Conservation (phyloP, 2,113 vertebrate genomes). For the Tachysurus fulvidraco region DNA sequence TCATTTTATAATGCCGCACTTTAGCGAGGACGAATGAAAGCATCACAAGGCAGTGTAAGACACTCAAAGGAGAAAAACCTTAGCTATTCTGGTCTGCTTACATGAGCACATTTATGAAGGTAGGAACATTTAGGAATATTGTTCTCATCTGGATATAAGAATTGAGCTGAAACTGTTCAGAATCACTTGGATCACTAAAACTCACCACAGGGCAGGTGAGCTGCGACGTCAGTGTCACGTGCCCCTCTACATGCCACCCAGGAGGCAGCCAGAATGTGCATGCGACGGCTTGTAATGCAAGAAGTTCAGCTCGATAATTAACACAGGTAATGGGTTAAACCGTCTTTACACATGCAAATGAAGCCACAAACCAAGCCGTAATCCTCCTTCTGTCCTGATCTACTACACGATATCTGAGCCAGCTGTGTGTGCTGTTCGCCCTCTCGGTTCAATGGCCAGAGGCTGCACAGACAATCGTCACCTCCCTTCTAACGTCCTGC, state of each 20-base stretch:
- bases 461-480: not conserved
- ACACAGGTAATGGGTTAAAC: not conserved
- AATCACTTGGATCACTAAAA: not conserved
- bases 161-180: not conserved
- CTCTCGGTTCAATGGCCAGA: not conserved
- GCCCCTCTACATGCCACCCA: not conserved
- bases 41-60: not conserved
- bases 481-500: slow-evolving; percentile 9
- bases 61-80: not conserved
- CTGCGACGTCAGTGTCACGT: not conserved
- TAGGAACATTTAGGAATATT: not conserved
- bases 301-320: not conserved
- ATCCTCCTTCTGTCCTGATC: not conserved
- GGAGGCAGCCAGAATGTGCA: not conserved
- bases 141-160: not conserved
- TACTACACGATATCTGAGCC: not conserved
- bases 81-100: not conserved
- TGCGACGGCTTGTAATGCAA: not conserved
- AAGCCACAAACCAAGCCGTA: not conserved
- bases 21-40: not conserved
- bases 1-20: too few relatives aligned
- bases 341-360: not conserved
- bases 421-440: not conserved
- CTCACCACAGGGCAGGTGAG: not conserved
- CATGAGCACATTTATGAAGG: not conserved